Conservation (phyloP, 1,140 invertebrate species). For the Halictus rubicundus region DNA sequence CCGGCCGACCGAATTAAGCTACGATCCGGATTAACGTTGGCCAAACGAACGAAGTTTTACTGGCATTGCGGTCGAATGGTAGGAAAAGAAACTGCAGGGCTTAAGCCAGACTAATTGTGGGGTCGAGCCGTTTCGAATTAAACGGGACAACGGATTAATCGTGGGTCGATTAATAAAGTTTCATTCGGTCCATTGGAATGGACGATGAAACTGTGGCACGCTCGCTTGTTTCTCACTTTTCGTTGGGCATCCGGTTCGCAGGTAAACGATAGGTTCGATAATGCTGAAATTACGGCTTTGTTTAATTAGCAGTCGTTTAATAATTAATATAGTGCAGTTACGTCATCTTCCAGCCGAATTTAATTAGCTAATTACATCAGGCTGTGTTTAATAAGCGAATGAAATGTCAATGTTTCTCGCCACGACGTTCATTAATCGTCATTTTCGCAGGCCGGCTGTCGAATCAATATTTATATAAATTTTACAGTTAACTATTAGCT, state of each 20-base stretch:
- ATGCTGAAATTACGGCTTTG: background rate
- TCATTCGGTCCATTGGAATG: background rate
- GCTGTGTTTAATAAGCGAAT: background rate
- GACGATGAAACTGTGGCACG: background rate
- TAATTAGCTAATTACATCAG: background rate
- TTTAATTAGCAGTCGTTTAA: background rate
- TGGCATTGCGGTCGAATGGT: conserved; percentile 21
- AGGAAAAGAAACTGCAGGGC: conserved; percentile 26
- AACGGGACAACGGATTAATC: conserved; percentile 19
- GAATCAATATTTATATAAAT: too few species aligned
- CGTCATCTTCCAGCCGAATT: background rate
- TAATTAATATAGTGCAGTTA: background rate
- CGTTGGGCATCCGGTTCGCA: background rate
- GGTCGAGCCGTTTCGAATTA: conserved; percentile 8
- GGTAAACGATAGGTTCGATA: background rate
- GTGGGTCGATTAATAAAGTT: conserved; percentile 16
- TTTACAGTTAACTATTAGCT: too few species aligned
- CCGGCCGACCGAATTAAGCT: conserved; percentile 29
- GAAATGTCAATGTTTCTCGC: background rate
- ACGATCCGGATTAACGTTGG: conserved; percentile 24
- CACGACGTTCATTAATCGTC: too few species aligned
- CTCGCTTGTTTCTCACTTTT: background rate
- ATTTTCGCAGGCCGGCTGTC: too few species aligned
- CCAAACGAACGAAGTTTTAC: conserved; percentile 41
- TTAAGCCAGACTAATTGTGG: conserved; percentile 40